Evolutionary conservation across 1,140 invertebrate species (phyloP), one percentile per base, ranked within the genome.

Genomic region (Tetraneura akinire): DNA sequence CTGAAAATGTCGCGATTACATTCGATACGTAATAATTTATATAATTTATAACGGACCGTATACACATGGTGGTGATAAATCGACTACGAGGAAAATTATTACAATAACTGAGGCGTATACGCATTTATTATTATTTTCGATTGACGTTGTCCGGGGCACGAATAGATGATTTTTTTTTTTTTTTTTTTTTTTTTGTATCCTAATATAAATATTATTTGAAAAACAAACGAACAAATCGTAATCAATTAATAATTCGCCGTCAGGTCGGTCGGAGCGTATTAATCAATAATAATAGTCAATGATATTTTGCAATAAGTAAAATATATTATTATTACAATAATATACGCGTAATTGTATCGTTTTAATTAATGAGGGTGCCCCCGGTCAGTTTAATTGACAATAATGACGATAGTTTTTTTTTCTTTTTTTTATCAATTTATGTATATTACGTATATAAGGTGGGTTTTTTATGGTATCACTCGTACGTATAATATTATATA

Each of bases 311-410:
- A n/a, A n/a, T n/a, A n/a, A n/a, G n/a, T n/a, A n/a, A n/a, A n/a
- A n/a, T n/a, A n/a, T n/a, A n/a, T n/a, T n/a, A n/a, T n/a, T n/a
- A n/a, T n/a, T n/a, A n/a, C n/a, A n/a, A n/a, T n/a, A n/a, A n/a
- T n/a, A n/a, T n/a, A n/a, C n/a, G n/a, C n/a, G 32, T 37, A 37
- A 4, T 8, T 4, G 66, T 29, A 49, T 49, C 16, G 26, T 70
- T 49, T 23, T 70, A 70, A 70, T 49, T 49, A 70, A 70, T 70
- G 18, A 42, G 37, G 64, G 37, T 45, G 14, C 21, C n/a, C n/a
- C n/a, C 8, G 21, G 66, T 70, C 49, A 18, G 66, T 70, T 23
- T 26, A 47, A 49, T 70, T 49, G 66, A 6, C 21, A 70, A 49
- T 49, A 45, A 70, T 45, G 21, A 47, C 14, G 14, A 26, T 26